Conservation (phyloP, 2,113 vertebrate species). For the Eolophus roseicapilla region DNA sequence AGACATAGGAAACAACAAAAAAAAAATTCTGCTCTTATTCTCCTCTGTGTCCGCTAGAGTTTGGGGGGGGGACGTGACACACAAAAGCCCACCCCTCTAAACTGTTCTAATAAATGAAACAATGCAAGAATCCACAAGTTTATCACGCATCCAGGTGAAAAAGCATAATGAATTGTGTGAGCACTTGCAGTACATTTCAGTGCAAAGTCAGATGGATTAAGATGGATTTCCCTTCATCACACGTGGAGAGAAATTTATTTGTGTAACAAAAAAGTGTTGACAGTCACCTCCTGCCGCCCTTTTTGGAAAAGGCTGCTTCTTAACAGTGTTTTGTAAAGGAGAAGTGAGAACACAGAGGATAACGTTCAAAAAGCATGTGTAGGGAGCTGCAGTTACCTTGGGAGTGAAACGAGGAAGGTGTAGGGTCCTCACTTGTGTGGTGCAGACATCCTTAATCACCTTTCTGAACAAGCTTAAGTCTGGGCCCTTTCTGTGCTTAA, state of each 20-base stretch:
- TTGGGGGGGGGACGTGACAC: neutral
- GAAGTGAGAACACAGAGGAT: neutral
- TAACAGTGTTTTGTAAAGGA: neutral
- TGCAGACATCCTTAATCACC: neutral
- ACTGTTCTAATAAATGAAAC: neutral
- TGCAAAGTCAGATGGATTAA: neutral
- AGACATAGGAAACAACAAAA: neutral
- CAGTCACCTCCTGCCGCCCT: neutral
- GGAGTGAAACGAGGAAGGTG: neutral
- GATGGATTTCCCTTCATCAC: neutral
- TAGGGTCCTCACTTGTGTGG: neutral
- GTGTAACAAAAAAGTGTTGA: neutral
- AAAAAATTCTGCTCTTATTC: neutral
- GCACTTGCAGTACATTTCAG: neutral
- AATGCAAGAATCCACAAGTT: neutral
- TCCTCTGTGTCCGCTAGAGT: neutral
- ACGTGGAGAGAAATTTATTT: neutral
- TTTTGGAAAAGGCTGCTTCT: neutral
- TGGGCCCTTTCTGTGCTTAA: neutral
- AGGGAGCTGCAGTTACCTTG: neutral
- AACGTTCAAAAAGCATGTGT: fast-evolving
- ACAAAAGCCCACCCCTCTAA: neutral
- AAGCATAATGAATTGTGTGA: neutral
- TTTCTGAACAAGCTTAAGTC: neutral
- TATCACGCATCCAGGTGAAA: neutral